These are phyloP conservation scores for Pemphigus obesinymphae DNA, from an alignment of 1,140 invertebrate species.

Conservation along the genomic window DNA sequence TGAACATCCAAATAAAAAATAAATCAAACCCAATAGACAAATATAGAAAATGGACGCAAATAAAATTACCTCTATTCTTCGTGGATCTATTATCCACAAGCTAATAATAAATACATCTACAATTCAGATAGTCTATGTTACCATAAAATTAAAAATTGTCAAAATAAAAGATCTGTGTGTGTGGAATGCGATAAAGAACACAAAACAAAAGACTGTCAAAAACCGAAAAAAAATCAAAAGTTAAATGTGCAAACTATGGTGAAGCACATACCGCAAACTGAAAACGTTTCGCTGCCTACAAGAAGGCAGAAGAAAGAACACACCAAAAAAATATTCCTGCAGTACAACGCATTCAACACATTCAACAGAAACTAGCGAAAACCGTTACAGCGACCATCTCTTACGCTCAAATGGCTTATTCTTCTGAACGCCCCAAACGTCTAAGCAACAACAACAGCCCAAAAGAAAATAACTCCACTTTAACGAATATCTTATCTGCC, in stretches of 20 bases:
- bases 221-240: background rate
- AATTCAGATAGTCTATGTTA: background rate
- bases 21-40: background rate
- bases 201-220: background rate
- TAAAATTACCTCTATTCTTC: conserved; percentile 17
- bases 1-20: conserved; percentile 15
- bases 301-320: background rate
- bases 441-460: too few species aligned
- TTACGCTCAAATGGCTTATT: background rate
- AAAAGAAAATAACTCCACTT: too few species aligned
- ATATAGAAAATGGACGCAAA: background rate
- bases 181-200: conserved; percentile 23
- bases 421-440: too few species aligned
- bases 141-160: conserved; percentile 9
- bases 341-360: background rate
- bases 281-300: background rate
- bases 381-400: background rate
- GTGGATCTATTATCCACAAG: conserved; percentile 30
- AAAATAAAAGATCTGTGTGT: background rate
- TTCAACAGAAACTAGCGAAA: background rate
- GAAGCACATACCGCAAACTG: background rate
- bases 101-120: conserved; percentile 39
- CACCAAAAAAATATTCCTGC: background rate
- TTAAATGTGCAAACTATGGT: background rate
- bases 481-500: too few species aligned